These are phyloP conservation scores for Galeruca laticollis DNA, from an alignment of 2,888 invertebrate species.

Conservation along the genomic window DNA sequence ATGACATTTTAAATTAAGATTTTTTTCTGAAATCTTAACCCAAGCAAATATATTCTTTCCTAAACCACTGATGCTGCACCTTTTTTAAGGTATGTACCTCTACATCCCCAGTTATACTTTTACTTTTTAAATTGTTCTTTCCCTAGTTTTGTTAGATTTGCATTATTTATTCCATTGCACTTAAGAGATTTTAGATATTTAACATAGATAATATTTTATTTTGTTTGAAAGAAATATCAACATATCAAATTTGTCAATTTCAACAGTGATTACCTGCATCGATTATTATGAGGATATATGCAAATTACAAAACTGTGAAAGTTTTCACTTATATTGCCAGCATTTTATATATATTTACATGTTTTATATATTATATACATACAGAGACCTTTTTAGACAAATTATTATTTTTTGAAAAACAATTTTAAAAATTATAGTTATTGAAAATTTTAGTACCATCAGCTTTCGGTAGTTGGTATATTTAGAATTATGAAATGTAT, in stretches of 20 bases:
- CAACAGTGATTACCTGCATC: not conserved
- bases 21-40: too few relatives aligned
- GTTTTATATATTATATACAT: constrained; percentile 9
- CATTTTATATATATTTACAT: constrained; percentile 9
- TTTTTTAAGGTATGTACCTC: too few relatives aligned
- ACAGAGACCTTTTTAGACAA: not conserved
- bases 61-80: too few relatives aligned
- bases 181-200: too few relatives aligned
- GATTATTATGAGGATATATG: not conserved
- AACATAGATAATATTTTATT: not conserved
- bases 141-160: too few relatives aligned
- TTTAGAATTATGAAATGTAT: not conserved
- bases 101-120: too few relatives aligned
- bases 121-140: too few relatives aligned
- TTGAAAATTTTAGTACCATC: not conserved
- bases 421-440: not conserved
- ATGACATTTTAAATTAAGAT: too few relatives aligned
- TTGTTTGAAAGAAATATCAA: not conserved
- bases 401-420: not conserved
- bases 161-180: too few relatives aligned
- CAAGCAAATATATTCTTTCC: too few relatives aligned
- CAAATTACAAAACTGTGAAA: not conserved
- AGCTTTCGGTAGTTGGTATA: not conserved
- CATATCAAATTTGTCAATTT: constrained; percentile 1
- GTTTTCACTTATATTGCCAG: not conserved